Evolutionary conservation across 2,797 vertebrate species (phyloP), one percentile per base, ranked within the genome.

Genomic region (Tapera naevia): DNA sequence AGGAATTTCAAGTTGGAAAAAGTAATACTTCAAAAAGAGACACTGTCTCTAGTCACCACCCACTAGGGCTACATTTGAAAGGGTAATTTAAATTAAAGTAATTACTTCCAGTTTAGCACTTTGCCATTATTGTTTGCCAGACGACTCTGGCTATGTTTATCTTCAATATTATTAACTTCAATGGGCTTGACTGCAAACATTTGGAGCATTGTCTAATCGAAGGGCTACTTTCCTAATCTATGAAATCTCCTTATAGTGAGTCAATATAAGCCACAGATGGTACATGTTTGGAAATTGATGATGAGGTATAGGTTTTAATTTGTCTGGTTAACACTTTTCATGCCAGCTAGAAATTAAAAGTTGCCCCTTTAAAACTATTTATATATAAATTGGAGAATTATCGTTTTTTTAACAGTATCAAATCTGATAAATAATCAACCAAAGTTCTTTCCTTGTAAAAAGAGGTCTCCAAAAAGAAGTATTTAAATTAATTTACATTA

Each of bases 401-500:
- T 64, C 39, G 2, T 54, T 70, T 48, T 53, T 61, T 58, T 15
- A 56, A 32, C 16, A 33, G 9, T 72, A 12, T 62, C 13, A 90
- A 25, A 64, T 62, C 30, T 60, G 37, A 37, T 33, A 70, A 91
- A 41, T 88, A 67, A 53, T 90, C 81, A 48, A 35, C 50, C 21
- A 22, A 39, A 62, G 28, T 85, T 84, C 7, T 86, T 64, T 76
- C 50, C 23, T 39, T 84, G 5, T 85, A 92, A 90, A 84, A 92
- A 58, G 43, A 71, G 22, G 27, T 46, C 22, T 88, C 48, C 57
- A 80, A 39, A 94, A 85, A 80, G 60, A 89, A 78, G 12, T 7
- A 41, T 83, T 86, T 88, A n/a, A 46, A 70, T 94, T 94, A 16
- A 60, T 94, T 81, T 92, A 74, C 45, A 56, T 91, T 88, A 69